Evolutionary conservation across 2,888 invertebrate species (phyloP), one percentile per base, ranked within the genome.

Genomic region (Eupithecia centaureata): DNA sequence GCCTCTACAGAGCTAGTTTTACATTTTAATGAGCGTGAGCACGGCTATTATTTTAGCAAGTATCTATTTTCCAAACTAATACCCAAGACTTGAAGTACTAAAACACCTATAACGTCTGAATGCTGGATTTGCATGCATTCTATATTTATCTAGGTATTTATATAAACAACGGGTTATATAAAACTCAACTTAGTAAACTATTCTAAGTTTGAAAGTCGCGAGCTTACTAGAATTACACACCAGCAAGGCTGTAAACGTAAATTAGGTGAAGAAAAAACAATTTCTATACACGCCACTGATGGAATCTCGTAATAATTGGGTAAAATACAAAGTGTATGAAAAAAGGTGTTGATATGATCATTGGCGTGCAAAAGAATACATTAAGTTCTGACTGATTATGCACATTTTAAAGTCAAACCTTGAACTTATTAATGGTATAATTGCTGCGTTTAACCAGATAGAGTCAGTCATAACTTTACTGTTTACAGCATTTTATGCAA

Each of bases 251-350:
- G 81, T 84, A 80, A 79, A 78, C 80, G 68, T 86, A 86, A 84
- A 86, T 82, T 81, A 82, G 80, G 79, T 76, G 74, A 80, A 76
- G 77, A 77, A 79, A 79, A 82, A 82, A 79, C 73, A 77, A 89
- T 88, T 88, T 86, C 81, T 88, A 90, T 88, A 87, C 84, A 90
- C 88, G 90, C 87, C 75, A 87, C 79, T 73, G 90, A 88, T 90
- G 85, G 80, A 81, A 90, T 90, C 89, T 86, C 78, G 80, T 87
- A 87, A 89, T 90, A 88, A 89, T 87, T 86, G 83, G 85, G 81
- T 84, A 80, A 77, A 76, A 79, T 78, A 78, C 79, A 83, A 82
- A 84, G 85, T 82, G 82, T 81, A 66, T 79, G 77, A 76, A 76
- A 80, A 73, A 77, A 80, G 65, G 65, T 22, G 64, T 61, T 78